Evolutionary conservation across 2,888 invertebrate species (phyloP), one percentile per base, ranked within the genome.

Genomic region (Clusia tigrina): DNA sequence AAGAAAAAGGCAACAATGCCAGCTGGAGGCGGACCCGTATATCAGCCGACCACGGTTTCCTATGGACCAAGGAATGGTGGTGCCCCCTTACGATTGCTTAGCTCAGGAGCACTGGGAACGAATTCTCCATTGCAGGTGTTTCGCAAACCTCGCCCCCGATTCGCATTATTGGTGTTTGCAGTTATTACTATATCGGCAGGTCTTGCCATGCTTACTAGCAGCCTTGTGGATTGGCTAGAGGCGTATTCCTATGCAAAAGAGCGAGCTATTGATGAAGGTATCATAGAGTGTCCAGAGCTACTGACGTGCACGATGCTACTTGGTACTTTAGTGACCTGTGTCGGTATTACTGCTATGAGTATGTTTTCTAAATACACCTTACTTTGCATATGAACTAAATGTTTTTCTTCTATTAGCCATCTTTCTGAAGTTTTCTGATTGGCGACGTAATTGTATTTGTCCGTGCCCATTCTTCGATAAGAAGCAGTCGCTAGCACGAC

Each of bases 41-140:
- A 91, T 84, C 91, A 91, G 81, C 91, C 91, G 17, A 91, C 91
- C 66, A 91, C 91, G 70, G 90, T 91, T 69, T 90, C 90, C 60
- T 91, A 91, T 80, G 91, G 91, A 81, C 86, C 87, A 78, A 83
- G 78, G 70, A 55, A 67, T 25, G 68, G 60, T 12, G 67, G 64
- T 65, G 61, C 65, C 20, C 57, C 57, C 18, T 32, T 57, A 17
- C 51, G 65, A 61, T n/a, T 58, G 64, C 15, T 64, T 61, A 17
- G 62, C 64, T 46, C 55, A 60, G 84, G 76, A 24, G 76, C 77
- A 67, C 76, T 78, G 38, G 84, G 76, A 24, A 76, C 78, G 67
- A 63, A 69, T 63, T 77, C 78, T 59, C 75, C 78, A 17, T 69
- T 79, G 66, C 75, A 76, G 67, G 71, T 78, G 17, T 67, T 78